These are phyloP conservation scores for Willowsia nigromaculata DNA, from an alignment of 2,888 invertebrate genomes.

Conservation along the genomic window DNA sequence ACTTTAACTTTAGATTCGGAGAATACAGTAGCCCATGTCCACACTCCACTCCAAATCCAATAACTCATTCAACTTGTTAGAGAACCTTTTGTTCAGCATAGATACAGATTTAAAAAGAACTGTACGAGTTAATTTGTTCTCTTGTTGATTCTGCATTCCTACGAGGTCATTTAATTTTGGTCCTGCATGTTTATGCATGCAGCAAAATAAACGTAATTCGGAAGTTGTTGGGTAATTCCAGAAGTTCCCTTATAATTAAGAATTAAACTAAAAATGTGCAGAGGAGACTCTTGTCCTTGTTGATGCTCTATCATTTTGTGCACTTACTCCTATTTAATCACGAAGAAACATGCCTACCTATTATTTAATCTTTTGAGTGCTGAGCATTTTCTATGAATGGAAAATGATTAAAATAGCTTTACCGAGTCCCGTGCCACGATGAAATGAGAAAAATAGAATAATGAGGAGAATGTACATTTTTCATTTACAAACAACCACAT, in stretches of 20 bases:
- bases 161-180: background rate
- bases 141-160: background rate
- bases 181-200: background rate
- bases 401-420: background rate
- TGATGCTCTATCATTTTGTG: too few relatives aligned
- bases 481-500: conserved; percentile 40
- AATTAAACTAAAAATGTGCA: conserved; percentile 22
- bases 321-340: background rate
- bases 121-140: background rate
- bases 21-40: background rate
- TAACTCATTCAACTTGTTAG: conserved; percentile 7
- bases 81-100: background rate
- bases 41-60: background rate
- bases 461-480: conserved; percentile 48
- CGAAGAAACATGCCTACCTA: background rate
- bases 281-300: background rate
- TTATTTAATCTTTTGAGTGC: background rate
- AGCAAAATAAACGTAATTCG: conserved; percentile 53
- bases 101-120: background rate
- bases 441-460: conserved; percentile 39
- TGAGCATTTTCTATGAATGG: background rate
- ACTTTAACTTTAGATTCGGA: background rate
- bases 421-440: conserved; percentile 37
- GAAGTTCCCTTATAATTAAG: conserved; percentile 45
- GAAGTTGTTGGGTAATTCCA: conserved; percentile 66